phyloP scores from a whole-genome alignment of 2,888 invertebrate genomes.

The Axea sp. region DNA sequence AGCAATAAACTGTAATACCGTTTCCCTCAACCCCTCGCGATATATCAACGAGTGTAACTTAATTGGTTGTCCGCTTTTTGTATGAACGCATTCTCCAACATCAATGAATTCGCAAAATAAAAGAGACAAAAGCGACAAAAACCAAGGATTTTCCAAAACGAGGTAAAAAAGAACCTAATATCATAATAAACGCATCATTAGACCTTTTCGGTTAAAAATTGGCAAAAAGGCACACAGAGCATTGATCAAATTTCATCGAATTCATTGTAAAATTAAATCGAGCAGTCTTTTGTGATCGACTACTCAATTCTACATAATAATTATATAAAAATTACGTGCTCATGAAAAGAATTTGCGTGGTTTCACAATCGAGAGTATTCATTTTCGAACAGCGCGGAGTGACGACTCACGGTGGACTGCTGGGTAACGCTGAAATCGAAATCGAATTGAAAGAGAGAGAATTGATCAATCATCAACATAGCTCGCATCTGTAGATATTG shows the following conservation, averaged over 20 bases:
- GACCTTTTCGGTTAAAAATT: background rate
- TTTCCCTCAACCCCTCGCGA: background rate
- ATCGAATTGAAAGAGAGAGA: slow-evolving; percentile 60
- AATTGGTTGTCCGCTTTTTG: slow-evolving; percentile 32
- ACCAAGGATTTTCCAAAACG: background rate
- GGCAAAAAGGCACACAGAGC: background rate
- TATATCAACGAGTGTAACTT: slow-evolving; percentile 9
- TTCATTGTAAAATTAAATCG: slow-evolving; percentile 19
- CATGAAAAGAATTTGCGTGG: slow-evolving; percentile 54
- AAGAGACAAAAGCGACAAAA: background rate
- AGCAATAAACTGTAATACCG: slow-evolving; percentile 22
- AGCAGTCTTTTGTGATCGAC: slow-evolving; percentile 16
- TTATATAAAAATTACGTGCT: slow-evolving; percentile 50
- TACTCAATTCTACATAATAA: slow-evolving; percentile 30
- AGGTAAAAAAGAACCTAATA: background rate
- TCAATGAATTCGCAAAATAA: slow-evolving; percentile 9
- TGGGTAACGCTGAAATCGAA: slow-evolving; percentile 49
- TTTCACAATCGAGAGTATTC: slow-evolving; percentile 46
- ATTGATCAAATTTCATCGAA: slow-evolving; percentile 17
- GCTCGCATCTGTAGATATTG: slow-evolving; percentile 54
- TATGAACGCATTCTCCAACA: slow-evolving; percentile 2
- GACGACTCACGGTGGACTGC: slow-evolving; percentile 16
- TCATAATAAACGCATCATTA: slow-evolving; percentile 8
- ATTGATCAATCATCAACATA: slow-evolving; percentile 62
- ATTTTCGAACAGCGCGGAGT: slow-evolving; percentile 20